Evolutionary conservation across 64 coral and sea anemone species (phyloP).

Genomic region (Porites australiensis): DNA sequence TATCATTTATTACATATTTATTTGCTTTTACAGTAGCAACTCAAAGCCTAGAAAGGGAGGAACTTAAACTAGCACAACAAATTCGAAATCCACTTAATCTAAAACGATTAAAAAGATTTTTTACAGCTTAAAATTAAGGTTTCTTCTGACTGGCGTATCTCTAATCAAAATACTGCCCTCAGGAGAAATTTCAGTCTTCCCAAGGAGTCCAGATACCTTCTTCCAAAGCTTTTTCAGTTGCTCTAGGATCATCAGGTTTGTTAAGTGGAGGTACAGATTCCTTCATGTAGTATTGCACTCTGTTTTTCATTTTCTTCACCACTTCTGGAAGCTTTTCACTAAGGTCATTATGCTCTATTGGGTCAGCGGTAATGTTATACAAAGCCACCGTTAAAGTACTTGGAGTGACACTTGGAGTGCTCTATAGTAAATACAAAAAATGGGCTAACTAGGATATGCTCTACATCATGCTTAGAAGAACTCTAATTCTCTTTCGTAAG

Average conservation of each 20-base stretch:
- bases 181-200: neutral
- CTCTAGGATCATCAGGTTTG: neutral
- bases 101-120: too few species aligned
- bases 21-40: too few species aligned
- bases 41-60: too few species aligned
- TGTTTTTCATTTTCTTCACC: neutral
- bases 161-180: too few species aligned
- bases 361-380: slow-evolving; percentile 1
- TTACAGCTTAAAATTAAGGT: too few species aligned
- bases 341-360: neutral
- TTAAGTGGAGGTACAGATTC: neutral
- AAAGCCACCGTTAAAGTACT: neutral
- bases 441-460: too few species aligned
- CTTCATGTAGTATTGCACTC: slow-evolving; percentile 11
- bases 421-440: neutral
- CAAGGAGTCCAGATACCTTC: slow-evolving; percentile 7
- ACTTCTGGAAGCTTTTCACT: slow-evolving; percentile 10
- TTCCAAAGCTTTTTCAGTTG: neutral
- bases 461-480: too few species aligned
- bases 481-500: too few species aligned
- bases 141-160: too few species aligned
- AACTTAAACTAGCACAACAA: too few species aligned
- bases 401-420: neutral
- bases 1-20: too few species aligned
- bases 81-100: too few species aligned